Base-by-base conservation (phyloP, 2,113 vertebrate species). In the Vulpes ferrilata region DNA sequence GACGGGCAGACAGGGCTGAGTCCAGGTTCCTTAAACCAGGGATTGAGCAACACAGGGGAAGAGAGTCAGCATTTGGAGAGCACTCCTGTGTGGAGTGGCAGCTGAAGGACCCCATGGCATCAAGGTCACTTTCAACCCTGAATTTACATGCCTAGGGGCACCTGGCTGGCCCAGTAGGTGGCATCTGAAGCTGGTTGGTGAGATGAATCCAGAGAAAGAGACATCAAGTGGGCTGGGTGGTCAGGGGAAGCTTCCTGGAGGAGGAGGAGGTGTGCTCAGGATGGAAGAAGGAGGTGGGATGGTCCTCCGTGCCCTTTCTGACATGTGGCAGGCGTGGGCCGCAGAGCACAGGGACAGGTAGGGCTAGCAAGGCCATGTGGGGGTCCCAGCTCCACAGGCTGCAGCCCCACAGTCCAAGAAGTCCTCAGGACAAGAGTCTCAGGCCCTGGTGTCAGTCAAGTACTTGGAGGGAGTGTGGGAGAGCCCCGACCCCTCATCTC, bases 311-410 rank as follows among this genome's bases (percentile, higher is more conserved):
- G 13, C 9, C 62, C 81, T 80, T 38, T 35, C 51, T 22, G 78
- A 88, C 65, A 23, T 0, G 1, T 0, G 22, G 48, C 84, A 27
- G 16, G 9, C 19, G 16, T 53, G 69, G 55, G 11, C 82, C 62
- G 4, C 0, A 0, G 15, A 3, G 0, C 27, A n/a, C 74, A 65
- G 65, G 0, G 8, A n/a, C 27, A 10, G n/a, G 13, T 7, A 43
- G 59, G 32, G 22, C 55, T 9, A 19, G 32, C 25, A 15, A 6
- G 76, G 11, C 38, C 20, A 1, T 25, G 3, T 3, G n/a, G 20
- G 19, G 19, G 9, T 64, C 60, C 43, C 17, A 69, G 73, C 48
- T 86, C 51, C 83, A 3, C 4, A 3, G n/a, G 25, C 87, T 69
- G 25, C 19, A 38, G 11, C 2, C 71, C 19, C 67, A 32, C n/a